Evolutionary conservation across 1,140 invertebrate genomes (phyloP).

Genomic region (Drosophila nikananu): DNA sequence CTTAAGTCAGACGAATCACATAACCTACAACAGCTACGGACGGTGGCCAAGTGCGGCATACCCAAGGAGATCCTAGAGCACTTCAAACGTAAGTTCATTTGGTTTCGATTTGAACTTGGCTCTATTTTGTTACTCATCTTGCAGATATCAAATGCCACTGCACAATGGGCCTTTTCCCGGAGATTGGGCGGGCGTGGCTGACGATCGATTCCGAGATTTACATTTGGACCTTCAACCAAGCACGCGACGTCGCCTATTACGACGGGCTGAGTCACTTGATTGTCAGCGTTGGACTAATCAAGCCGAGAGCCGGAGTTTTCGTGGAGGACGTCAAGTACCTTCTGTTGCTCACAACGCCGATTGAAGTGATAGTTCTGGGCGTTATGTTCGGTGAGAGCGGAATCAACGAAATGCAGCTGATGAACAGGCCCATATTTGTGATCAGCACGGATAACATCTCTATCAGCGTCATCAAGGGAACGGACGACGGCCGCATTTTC

Average conservation of each 20-base stretch:
- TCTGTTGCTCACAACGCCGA: constrained; percentile 95
- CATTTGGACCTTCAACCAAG: constrained; percentile 96
- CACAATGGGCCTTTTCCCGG: constrained; percentile 98
- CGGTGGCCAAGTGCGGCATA: constrained; percentile 93
- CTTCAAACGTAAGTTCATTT: constrained; percentile 93
- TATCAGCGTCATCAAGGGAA: constrained; percentile 93
- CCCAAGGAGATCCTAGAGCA: constrained; percentile 97
- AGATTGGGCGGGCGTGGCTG: constrained; percentile 98
- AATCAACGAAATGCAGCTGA: constrained; percentile 94
- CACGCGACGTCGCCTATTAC: constrained; percentile 96
- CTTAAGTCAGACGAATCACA: constrained; percentile 88
- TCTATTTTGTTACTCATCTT: not conserved
- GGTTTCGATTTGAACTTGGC: too few species aligned
- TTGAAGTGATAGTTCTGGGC: constrained; percentile 95
- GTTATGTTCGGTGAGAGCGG: constrained; percentile 72
- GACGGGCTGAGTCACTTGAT: constrained; percentile 97
- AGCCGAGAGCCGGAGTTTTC: constrained; percentile 94
- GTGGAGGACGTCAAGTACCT: constrained; percentile 97
- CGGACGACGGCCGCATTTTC: constrained; percentile 95
- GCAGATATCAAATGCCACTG: constrained; percentile 97
- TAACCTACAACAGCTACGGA: constrained; percentile 91
- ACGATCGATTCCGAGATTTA: constrained; percentile 99
- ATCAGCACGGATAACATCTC: constrained; percentile 96
- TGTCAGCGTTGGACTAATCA: constrained; percentile 93
- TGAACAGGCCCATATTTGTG: constrained; percentile 97